Evolutionary conservation across 2,113 vertebrate genomes (phyloP).

Genomic region (Oceanites oceanicus): DNA sequence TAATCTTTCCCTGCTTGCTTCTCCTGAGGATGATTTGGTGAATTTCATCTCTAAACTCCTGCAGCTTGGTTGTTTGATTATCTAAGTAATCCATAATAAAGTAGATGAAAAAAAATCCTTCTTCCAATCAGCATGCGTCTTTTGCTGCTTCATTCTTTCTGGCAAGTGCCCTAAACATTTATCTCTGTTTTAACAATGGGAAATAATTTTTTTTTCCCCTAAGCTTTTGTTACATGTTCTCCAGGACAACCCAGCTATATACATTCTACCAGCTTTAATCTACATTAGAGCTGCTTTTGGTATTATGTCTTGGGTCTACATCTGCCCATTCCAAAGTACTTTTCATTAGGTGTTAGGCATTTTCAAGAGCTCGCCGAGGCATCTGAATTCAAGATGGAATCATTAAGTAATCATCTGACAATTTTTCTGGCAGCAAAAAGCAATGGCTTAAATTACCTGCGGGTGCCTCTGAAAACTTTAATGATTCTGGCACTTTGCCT

Average conservation of each 20-base stretch:
- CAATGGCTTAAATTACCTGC: not conserved
- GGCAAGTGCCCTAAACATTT: not conserved
- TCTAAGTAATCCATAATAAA: not conserved
- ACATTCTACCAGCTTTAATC: not conserved
- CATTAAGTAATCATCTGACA: not conserved
- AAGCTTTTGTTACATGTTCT: not conserved
- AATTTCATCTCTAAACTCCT: not conserved
- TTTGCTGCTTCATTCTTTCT: not conserved
- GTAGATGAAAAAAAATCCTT: not conserved
- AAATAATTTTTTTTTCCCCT: too few relatives aligned
- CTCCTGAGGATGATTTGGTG: not conserved
- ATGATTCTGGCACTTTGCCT: slow-evolving; percentile 9
- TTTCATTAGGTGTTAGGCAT: not conserved
- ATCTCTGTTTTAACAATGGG: not conserved
- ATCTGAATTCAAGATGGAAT: not conserved
- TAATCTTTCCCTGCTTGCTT: not conserved
- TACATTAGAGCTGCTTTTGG: not conserved
- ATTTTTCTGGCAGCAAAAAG: not conserved
- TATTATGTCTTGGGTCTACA: not conserved
- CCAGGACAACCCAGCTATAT: not conserved
- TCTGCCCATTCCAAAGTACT: not conserved
- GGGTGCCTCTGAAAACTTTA: not conserved
- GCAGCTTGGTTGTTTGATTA: not conserved
- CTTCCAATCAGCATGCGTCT: not conserved
- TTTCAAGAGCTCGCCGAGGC: not conserved